These are phyloP conservation scores for Athalia rosae DNA, from an alignment of 2,888 invertebrate species.

Conservation along the genomic window DNA sequence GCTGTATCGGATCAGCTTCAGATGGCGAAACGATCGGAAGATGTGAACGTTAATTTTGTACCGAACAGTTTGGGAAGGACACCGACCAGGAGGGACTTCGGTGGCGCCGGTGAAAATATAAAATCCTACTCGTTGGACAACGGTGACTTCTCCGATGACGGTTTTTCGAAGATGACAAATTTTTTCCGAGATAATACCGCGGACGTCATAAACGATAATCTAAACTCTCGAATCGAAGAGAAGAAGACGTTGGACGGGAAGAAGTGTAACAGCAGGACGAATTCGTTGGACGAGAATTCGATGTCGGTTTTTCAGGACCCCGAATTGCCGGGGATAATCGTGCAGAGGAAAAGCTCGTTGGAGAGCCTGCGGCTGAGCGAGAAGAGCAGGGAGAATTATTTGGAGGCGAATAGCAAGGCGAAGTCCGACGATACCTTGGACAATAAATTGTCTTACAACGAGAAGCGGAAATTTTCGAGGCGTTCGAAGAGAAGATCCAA, in stretches of 20 bases:
- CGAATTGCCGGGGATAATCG: neutral
- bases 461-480: constrained; percentile 11
- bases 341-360: constrained; percentile 56
- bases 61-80: constrained; percentile 61
- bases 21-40: constrained; percentile 46
- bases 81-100: constrained; percentile 51
- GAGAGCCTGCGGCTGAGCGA: constrained; percentile 54
- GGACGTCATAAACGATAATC: constrained; percentile 58
- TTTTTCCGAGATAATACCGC: constrained; percentile 20
- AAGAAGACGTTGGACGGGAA: constrained; percentile 57
- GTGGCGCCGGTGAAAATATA: constrained; percentile 57
- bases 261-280: constrained; percentile 60
- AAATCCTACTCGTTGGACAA: constrained; percentile 49
- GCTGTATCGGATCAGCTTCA: constrained; percentile 13
- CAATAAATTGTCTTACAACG: constrained; percentile 37
- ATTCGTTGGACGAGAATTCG: constrained; percentile 62
- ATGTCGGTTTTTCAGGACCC: constrained; percentile 53
- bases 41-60: constrained; percentile 59
- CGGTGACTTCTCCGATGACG: constrained; percentile 37
- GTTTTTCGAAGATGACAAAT: constrained; percentile 3
- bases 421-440: constrained; percentile 59
- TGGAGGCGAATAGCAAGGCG: constrained; percentile 54
- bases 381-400: constrained; percentile 47
- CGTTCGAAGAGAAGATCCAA: constrained; percentile 12
- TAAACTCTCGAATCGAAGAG: constrained; percentile 56